Base-by-base conservation (phyloP, 1,140 invertebrate genomes). In the Tigriopus japonicus region DNA sequence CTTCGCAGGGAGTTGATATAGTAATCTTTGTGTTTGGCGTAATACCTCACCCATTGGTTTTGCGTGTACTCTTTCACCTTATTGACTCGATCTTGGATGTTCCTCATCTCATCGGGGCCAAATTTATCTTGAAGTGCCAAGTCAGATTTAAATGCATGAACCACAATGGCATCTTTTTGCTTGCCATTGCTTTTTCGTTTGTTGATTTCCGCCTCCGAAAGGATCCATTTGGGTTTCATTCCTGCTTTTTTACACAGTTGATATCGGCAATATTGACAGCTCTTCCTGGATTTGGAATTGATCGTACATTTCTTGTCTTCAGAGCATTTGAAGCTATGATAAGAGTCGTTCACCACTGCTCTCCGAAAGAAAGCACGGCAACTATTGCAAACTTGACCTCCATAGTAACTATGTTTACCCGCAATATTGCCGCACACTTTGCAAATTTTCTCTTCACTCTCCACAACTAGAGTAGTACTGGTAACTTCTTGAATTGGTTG, bases 171-270 rank as follows among this genome's bases (percentile, higher is more conserved):
- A 35, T 35, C 28, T 9, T 35, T 35, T 35, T 35, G 28, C 9
- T 35, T 35, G 3, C 28, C 28, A 35, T 35, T 35, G 3, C 28
- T 17, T 35, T 58, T 60, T 2, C 35, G 12, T 24, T 19, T 42
- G 14, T n/a, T 54, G 21, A 70, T 40, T 59, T 73, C 71, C 35
- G 70, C 67, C 45, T 73, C 72, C 5, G 66, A 67, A 70, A 73
- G 73, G 13, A 73, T 71, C 72, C 72, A 73, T 35, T 68, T 69
- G 19, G 67, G 71, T 62, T 73, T 71, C 72, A 73, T 73, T 35
- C 72, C 72, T 53, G 71, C 72, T 0, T 62, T 52, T 6, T 71
- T 41, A 62, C 72, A 73, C 62, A 69, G 70, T 35, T 71, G 59
- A 59, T 73, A 72, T 15, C 72, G 66, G 63, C 72, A 73, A 52